Base-by-base conservation (phyloP, 2,113 vertebrate genomes). In the Cairina moschata region DNA sequence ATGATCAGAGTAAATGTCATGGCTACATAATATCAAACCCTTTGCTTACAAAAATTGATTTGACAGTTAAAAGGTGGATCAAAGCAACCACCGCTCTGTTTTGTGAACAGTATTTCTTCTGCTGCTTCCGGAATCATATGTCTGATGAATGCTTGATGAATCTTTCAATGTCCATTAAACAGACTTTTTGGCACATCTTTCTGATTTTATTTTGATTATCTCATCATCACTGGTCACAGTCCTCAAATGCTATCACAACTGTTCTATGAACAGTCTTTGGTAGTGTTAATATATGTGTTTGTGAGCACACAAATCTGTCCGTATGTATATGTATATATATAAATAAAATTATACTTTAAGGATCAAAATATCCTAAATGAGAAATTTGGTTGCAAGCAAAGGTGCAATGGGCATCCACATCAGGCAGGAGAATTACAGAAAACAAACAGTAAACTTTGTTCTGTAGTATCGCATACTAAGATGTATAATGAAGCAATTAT, bases 261-360 rank as follows among this genome's bases (percentile, higher is more conserved):
- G 38, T 26, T 78, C 44, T 38, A 75, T 32, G 63, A 55, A 54
- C 63, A 80, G n/a, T 23, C 26, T 83, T 44, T 55, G 18, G 52
- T 83, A 29, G 25, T 4, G 5, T 44, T 58, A 72, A 63, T 6
- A 9, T 9, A 13, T 2, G 5, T 50, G 38, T 36, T 13, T 28
- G 9, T 42, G 14, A 55, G 52, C 52, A 16, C 26, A 3, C 5
- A 15, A 22, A 26, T 38, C 16, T 3, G 4, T 23, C 5, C 4
- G 20, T 6, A 14, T 23, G 5, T 1, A 15, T 13, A 13, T 5
- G 20, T 11, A 15, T 17, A 4, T 2, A 0, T 32, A 17, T 26
- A 17, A 71, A 56, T 11, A 25, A 69, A 75, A n/a, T 15, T 2
- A 2, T 11, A 40, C n/a, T 83, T 89, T 63, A 76, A 83, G 25